Base-by-base conservation (phyloP, 2,888 invertebrate genomes). In the Desoria tigrina region DNA sequence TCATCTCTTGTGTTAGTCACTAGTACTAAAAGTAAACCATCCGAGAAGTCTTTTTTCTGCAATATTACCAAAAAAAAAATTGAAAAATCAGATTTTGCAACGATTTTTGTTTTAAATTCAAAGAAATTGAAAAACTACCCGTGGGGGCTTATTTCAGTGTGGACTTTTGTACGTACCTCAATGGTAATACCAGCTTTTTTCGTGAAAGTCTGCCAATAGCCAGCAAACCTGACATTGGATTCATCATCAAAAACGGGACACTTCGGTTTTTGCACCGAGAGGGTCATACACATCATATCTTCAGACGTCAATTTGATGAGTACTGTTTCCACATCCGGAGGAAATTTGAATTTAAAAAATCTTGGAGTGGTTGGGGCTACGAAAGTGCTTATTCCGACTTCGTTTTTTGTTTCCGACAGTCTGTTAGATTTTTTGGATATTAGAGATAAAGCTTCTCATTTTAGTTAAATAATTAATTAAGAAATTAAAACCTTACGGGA, bases 181-280 rank as follows among this genome's bases (percentile, higher is more conserved):
- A 92, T 82, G 1, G 88, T 88, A 37, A 92, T 87, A 0, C 89
- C 90, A 0, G 90, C 90, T 75, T 87, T 84, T 55, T 82, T 83
- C 2, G 87, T 88, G 81, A 92, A 87, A 0, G 92, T 92, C 76
- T 91, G 86, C 79, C 86, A 87, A 72, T 84, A 85, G 0, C 91
- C 91, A 63, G 86, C 85, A 75, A 87, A 91, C 63, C 87, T 82
- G 16, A 91, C 86, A 76, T 90, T 90, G 61, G 86, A 83, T 72
- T 90, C 89, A 65, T 88, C 84, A 79, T 92, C 92, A 78, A 88
- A 88, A 1, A 92, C 89, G 11, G 92, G 92, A 79, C 92, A 92
- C 91, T 92, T 4, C 6, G 32, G 32, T 4, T 37, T 86, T 79
- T 92, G 92, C 74, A 92, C 85, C 0, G 91, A 90, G 0, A 91